These are phyloP conservation scores for Pantherophis guttatus DNA, from an alignment of 2,113 vertebrate species.

Conservation along the genomic window DNA sequence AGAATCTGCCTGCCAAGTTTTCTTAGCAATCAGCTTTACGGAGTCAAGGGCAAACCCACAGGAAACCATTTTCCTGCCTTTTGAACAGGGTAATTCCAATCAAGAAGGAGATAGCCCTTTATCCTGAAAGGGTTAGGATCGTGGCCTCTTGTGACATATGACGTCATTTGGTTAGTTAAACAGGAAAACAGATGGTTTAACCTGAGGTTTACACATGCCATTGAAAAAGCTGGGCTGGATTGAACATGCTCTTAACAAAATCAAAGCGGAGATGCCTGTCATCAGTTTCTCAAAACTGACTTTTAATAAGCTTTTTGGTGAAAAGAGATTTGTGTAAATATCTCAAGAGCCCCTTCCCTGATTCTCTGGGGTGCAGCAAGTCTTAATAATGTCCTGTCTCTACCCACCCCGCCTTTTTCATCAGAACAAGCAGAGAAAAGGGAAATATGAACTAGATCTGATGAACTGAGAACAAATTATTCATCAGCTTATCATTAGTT, in stretches of 20 bases:
- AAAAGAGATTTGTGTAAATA: background rate
- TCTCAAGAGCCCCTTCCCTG: conserved; percentile 25
- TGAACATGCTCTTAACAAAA: background rate
- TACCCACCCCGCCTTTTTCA: conserved; percentile 35
- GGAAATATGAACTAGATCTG: conserved; percentile 37
- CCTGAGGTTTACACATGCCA: background rate
- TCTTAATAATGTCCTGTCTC: conserved; percentile 32
- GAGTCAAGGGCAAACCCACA: background rate
- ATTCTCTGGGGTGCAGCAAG: conserved; percentile 38
- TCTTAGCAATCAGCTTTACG: conserved; percentile 34
- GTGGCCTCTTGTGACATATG: background rate
- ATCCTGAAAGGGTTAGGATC: background rate
- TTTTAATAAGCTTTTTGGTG: conserved; percentile 19
- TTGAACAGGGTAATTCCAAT: conserved; percentile 36
- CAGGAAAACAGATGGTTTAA: background rate
- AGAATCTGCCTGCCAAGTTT: conserved; percentile 43
- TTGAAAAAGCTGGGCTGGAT: conserved; percentile 14
- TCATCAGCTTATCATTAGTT: conserved; percentile 25
- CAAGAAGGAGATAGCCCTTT: background rate
- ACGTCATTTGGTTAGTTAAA: background rate
- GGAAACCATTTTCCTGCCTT: conserved; percentile 29
- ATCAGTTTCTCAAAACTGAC: background rate
- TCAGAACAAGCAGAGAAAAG: conserved; percentile 34
- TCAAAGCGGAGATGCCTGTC: conserved; percentile 24
- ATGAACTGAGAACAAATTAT: conserved; percentile 20